Evolutionary conservation across 2,113 vertebrate species (phyloP).

Genomic region (Uria lomvia): DNA sequence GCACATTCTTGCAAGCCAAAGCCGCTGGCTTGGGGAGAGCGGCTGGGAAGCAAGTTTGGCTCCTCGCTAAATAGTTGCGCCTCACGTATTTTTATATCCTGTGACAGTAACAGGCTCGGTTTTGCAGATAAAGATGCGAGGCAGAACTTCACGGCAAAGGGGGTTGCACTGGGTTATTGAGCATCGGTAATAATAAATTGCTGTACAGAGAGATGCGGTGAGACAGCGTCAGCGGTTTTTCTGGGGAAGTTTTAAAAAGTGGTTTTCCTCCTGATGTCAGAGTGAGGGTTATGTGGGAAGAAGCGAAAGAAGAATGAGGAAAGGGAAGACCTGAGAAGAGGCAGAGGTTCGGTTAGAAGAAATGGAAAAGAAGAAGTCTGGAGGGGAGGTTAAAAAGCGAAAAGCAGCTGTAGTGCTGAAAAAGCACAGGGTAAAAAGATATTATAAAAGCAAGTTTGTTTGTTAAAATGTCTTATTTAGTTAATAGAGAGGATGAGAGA

Average conservation of each 20-base stretch:
- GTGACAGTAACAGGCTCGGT: rapidly evolving
- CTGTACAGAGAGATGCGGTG: background rate
- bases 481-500: background rate
- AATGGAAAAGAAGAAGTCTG: background rate
- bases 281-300: background rate
- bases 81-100: rapidly evolving
- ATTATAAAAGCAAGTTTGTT: background rate
- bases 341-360: background rate
- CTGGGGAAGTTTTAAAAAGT: background rate
- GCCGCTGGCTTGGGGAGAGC: background rate
- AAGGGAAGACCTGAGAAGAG: background rate
- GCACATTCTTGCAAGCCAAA: too few relatives aligned
- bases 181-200: background rate
- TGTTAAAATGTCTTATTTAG: background rate
- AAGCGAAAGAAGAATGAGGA: background rate
- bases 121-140: background rate
- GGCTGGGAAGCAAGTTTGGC: background rate
- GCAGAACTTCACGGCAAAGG: background rate
- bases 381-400: background rate
- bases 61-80: rapidly evolving
- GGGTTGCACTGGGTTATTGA: background rate
- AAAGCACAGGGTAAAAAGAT: background rate
- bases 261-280: background rate
- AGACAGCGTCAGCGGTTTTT: background rate
- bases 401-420: background rate